phyloP scores from a whole-genome alignment of 2,113 vertebrate genomes.

The Tetrao urogallus region DNA sequence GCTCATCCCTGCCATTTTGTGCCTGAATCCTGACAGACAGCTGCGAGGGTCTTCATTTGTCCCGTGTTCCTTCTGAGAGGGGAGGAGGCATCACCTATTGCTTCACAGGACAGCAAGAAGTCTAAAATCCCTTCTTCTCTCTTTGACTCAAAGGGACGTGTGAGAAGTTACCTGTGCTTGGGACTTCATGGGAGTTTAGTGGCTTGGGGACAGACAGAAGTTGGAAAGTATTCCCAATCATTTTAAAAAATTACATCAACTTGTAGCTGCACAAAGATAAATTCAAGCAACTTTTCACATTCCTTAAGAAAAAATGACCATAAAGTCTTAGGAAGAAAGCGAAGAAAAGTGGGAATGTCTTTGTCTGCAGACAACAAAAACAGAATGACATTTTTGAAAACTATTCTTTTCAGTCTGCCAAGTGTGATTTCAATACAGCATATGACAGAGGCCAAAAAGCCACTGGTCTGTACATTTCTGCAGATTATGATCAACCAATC shows the following conservation, averaged over 20 bases:
- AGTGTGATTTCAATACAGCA: neutral
- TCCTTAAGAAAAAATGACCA: neutral
- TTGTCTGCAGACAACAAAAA: conserved; percentile 1
- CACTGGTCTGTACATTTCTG: neutral
- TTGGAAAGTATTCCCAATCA: neutral
- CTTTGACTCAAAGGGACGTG: neutral
- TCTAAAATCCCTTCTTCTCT: neutral
- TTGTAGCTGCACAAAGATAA: neutral
- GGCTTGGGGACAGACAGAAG: too few relatives aligned
- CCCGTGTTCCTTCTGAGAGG: neutral
- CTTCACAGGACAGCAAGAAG: neutral
- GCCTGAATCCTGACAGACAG: neutral
- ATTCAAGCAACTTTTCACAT: neutral
- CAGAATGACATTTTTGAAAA: neutral
- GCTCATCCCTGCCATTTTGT: neutral
- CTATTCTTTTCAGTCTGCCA: neutral
- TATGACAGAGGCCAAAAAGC: neutral
- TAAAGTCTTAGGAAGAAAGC: neutral
- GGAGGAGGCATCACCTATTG: too few relatives aligned
- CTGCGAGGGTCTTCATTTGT: rapidly evolving
- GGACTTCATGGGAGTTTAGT: neutral
- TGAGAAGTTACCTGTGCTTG: neutral
- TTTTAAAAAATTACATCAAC: neutral
- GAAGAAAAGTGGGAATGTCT: neutral
- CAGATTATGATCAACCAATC: neutral